Percentiles rank a stretch among this genome's conserved stretches.
These are phyloP conservation scores for Thryonomys swinderianus DNA, from an alignment of 2,113 vertebrate genomes.

Conservation along the genomic window DNA sequence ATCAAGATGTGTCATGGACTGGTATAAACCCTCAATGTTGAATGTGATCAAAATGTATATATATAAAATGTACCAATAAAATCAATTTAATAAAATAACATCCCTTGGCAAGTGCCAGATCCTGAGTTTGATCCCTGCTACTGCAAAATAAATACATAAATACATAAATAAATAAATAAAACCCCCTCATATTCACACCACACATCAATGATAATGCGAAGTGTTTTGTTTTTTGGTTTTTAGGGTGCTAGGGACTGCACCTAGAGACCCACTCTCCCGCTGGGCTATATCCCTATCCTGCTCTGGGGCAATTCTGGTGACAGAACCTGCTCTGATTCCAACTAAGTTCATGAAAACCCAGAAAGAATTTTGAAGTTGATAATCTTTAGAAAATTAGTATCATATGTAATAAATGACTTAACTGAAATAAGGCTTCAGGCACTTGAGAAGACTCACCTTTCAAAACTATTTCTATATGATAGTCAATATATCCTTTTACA, in stretches of 20 bases:
- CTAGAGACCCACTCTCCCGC: neutral
- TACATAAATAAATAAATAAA: too few relatives aligned
- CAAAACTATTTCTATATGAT: slow-evolving; percentile 14
- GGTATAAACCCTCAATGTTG: too few relatives aligned
- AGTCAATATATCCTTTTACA: neutral
- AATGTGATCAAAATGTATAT: too few relatives aligned
- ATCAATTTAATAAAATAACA: too few relatives aligned
- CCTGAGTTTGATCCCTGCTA: too few relatives aligned
- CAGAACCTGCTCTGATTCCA: slow-evolving; percentile 1
- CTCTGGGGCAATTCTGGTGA: neutral
- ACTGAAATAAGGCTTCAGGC: slow-evolving; percentile 43
- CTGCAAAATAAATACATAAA: too few relatives aligned
- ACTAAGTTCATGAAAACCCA: slow-evolving; percentile 41
- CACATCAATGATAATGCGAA: neutral
- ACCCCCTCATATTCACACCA: too few relatives aligned
- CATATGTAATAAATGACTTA: slow-evolving; percentile 9
- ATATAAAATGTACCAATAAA: too few relatives aligned
- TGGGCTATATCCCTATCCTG: neutral
- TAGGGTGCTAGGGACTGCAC: too few relatives aligned
- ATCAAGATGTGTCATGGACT: too few relatives aligned
- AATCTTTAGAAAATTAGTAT: slow-evolving; percentile 38
- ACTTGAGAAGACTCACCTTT: slow-evolving; percentile 49
- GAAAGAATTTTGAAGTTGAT: slow-evolving; percentile 3
- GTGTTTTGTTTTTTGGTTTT: neutral
- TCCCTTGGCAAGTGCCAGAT: too few relatives aligned